These are phyloP conservation scores for Nibea albiflora DNA, from an alignment of 2,113 vertebrate species.

Conservation along the genomic window DNA sequence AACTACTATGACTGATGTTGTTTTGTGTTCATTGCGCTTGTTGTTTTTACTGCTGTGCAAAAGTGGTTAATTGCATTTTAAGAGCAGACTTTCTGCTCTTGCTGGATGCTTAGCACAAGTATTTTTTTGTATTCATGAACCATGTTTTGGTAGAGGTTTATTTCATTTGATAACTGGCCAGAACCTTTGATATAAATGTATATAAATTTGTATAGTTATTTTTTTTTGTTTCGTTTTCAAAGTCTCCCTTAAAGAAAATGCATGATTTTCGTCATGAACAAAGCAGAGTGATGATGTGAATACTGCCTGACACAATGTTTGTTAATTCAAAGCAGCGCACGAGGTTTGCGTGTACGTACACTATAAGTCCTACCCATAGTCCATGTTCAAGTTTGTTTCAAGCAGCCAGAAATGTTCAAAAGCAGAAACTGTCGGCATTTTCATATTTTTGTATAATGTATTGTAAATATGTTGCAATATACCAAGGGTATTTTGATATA, in stretches of 20 bases:
- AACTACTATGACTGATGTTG: conserved; percentile 70
- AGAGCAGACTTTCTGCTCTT: conserved; percentile 25
- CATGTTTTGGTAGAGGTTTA: conserved; percentile 66
- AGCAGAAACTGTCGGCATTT: conserved; percentile 54
- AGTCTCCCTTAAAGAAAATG: conserved; percentile 55
- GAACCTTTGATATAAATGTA: conserved; percentile 63
- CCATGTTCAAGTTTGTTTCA: conserved; percentile 37
- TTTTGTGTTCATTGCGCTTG: conserved; percentile 30
- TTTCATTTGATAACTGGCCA: conserved; percentile 61
- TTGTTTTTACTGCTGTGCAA: conserved; percentile 31
- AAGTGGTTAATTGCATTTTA: conserved; percentile 26
- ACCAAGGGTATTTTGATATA: conserved; percentile 83
- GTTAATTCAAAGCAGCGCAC: conserved; percentile 14
- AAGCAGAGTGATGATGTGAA: conserved; percentile 45
- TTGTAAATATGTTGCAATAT: conserved; percentile 86
- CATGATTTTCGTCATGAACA: conserved; percentile 43
- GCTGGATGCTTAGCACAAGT: conserved; percentile 49
- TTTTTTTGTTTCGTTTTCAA: conserved; percentile 31
- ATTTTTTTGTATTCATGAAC: conserved; percentile 42
- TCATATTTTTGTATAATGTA: conserved; percentile 83
- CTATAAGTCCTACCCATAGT: not conserved
- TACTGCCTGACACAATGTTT: conserved; percentile 46
- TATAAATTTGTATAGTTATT: conserved; percentile 79
- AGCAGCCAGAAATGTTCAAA: conserved; percentile 38
- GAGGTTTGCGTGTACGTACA: conserved; percentile 13